Percentiles rank a stretch among this genome's conserved stretches.
Evolutionary conservation across 2,113 vertebrate species (phyloP).

Genomic region (Puntigrus tetrazona): DNA sequence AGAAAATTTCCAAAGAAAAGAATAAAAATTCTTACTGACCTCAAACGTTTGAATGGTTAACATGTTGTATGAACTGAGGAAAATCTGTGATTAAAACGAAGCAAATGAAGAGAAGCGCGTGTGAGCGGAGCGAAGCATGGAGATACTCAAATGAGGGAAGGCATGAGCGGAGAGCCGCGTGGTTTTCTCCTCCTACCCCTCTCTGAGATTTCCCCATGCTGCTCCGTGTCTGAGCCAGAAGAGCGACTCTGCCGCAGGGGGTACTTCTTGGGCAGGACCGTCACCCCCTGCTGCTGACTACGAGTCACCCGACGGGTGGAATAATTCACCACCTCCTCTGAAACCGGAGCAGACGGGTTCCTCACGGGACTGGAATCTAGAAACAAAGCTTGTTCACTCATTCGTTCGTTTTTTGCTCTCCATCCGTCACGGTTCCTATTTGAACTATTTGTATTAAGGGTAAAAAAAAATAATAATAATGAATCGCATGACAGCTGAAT

Average conservation of each 20-base stretch:
- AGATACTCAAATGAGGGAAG: slow-evolving; percentile 28
- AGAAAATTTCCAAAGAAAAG: not conserved
- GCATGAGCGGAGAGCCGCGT: not conserved
- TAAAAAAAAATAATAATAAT: too few relatives aligned
- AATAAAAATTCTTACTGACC: not conserved
- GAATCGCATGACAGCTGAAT: too few relatives aligned
- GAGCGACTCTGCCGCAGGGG: slow-evolving; percentile 90
- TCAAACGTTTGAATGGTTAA: not conserved
- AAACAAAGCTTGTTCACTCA: slow-evolving; percentile 30
- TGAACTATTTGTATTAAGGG: not conserved
- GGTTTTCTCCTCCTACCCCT: slow-evolving; percentile 78
- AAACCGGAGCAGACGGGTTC: slow-evolving; percentile 74
- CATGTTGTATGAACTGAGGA: not conserved
- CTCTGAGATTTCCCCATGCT: slow-evolving; percentile 83
- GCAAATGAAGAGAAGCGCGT: slow-evolving; percentile 3
- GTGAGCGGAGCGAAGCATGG: slow-evolving; percentile 23
- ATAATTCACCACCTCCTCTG: slow-evolving; percentile 83
- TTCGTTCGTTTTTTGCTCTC: not conserved
- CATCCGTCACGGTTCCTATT: not conserved
- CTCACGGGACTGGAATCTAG: slow-evolving; percentile 78
- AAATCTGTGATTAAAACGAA: not conserved
- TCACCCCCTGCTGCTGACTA: slow-evolving; percentile 88
- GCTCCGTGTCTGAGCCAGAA: slow-evolving; percentile 90
- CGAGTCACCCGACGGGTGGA: slow-evolving; percentile 90
- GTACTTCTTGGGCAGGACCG: slow-evolving; percentile 90